A percentile compares a stretch with the other conserved stretches of the same genome.
Conservation (phyloP, 92 coral and sea anemone species). For the Micromussa lordhowensis region DNA sequence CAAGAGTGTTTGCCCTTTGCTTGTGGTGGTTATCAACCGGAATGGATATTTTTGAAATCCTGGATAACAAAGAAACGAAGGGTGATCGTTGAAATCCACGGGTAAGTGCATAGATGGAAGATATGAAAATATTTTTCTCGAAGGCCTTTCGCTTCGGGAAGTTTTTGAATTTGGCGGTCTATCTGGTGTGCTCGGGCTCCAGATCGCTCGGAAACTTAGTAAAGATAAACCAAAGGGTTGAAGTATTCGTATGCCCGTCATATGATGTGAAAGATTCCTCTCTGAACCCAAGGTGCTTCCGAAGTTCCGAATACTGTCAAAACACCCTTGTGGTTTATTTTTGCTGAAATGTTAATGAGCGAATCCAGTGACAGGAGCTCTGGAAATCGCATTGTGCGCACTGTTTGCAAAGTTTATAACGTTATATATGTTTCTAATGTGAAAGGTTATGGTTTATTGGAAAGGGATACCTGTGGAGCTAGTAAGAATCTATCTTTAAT, state of each 20-base stretch:
- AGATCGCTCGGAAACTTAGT: slow-evolving; percentile 73
- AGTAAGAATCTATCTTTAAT: slow-evolving; percentile 32
- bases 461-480: slow-evolving; percentile 46
- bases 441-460: slow-evolving; percentile 59
- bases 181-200: slow-evolving; percentile 65
- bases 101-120: slow-evolving; percentile 90
- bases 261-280: slow-evolving; percentile 53
- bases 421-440: slow-evolving; percentile 47
- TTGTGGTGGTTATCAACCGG: slow-evolving; percentile 46
- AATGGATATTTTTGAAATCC: slow-evolving; percentile 76
- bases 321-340: slow-evolving; percentile 99
- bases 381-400: slow-evolving; percentile 76
- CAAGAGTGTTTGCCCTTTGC: slow-evolving; percentile 72
- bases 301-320: slow-evolving; percentile 90
- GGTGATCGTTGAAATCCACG: slow-evolving; percentile 73
- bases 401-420: slow-evolving; percentile 81
- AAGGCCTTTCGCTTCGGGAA: slow-evolving; percentile 73
- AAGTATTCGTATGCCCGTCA: slow-evolving; percentile 35
- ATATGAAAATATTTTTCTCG: slow-evolving; percentile 80
- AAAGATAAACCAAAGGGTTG: slow-evolving; percentile 73
- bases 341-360: slow-evolving; percentile 98
- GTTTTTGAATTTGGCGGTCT: slow-evolving; percentile 87
- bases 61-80: slow-evolving; percentile 72
- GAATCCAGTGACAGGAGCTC: slow-evolving; percentile 79
- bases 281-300: slow-evolving; percentile 84